Conservation (phyloP, 2,888 invertebrate genomes). For the Thyatira batis region DNA sequence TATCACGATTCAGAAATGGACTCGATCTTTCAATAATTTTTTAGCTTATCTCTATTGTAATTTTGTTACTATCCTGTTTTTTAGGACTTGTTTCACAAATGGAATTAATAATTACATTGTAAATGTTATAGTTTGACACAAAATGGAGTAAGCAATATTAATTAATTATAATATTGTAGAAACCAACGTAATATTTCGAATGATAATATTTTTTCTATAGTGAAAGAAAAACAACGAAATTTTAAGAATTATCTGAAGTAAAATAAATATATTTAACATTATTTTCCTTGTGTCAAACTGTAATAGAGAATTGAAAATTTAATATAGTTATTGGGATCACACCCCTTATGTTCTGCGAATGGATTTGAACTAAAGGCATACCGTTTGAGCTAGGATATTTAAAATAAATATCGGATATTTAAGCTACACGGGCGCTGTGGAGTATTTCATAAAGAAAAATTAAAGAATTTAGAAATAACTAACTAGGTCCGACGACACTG, state of each 20-base stretch:
- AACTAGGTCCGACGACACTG: too few relatives aligned
- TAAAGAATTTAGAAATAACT: too few relatives aligned
- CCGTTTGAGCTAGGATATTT: too few relatives aligned
- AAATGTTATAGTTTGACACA: slow-evolving; percentile 20
- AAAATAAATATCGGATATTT: too few relatives aligned
- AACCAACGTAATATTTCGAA: too few relatives aligned
- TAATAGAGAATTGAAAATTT: background rate
- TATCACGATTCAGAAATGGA: slow-evolving; percentile 12
- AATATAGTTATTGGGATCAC: background rate
- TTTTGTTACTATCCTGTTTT: slow-evolving; percentile 20
- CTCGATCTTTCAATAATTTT: slow-evolving; percentile 18
- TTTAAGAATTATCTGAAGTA: too few relatives aligned
- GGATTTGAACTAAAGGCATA: background rate
- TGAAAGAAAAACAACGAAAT: too few relatives aligned
- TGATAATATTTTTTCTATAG: background rate
- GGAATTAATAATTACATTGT: slow-evolving; percentile 6
- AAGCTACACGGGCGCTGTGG: background rate
- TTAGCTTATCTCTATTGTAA: slow-evolving; percentile 17
- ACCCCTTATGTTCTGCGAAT: background rate
- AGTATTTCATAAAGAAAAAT: too few relatives aligned
- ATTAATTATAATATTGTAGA: too few relatives aligned
- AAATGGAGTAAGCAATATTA: too few relatives aligned
- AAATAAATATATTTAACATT: background rate
- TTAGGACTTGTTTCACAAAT: slow-evolving; percentile 17
- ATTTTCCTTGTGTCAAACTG: background rate